Base-by-base conservation (phyloP, 2,888 invertebrate species). In the Dermolepida albohirtum region DNA sequence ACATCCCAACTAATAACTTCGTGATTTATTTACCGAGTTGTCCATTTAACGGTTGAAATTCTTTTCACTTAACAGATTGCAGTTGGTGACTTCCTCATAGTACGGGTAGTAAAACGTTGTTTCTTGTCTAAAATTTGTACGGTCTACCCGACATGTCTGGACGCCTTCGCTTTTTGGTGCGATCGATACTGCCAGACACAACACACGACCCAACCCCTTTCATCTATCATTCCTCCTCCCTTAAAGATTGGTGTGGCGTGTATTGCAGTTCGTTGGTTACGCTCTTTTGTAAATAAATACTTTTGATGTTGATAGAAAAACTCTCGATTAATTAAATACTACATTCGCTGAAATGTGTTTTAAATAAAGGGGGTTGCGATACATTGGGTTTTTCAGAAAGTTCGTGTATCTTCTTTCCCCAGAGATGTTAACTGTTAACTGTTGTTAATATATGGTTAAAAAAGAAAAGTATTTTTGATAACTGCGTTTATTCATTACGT, bases 131-230 rank as follows among this genome's bases (percentile, higher is more conserved):
- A 57, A 57, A 57, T 57, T 44, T 44, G 43, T 57, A 57, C 43
- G 27, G 27, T n/a, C 43, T 41, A 34, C 41, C 83, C 81, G 82
- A 83, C 83, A 80, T 80, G 83, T 82, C 80, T 79, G 77, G 77
- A 71, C 78, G 73, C 72, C 78, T 82, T 82, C 85, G 84, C 77
- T 85, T 84, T 86, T 86, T 84, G 86, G 85, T 80, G 84, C 81
- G 86, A 86, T 88, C 87, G 86, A 87, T 87, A 85, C 74, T 73
- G 80, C 81, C 83, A 87, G 86, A 86, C 87, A 80, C 80, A 81
- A 82, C 81, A 82, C 74, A 12, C 57, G 54, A 73, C 73, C 72
- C 74, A 66, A 70, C 59, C 50, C 66, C 59, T 64, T 63, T 43
- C 54, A 39, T 49, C 52, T 51, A 54, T 65, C 67, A 63, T 68